Evolutionary conservation across 2,888 invertebrate genomes (phyloP).

Genomic region (Gortyna flavago): DNA sequence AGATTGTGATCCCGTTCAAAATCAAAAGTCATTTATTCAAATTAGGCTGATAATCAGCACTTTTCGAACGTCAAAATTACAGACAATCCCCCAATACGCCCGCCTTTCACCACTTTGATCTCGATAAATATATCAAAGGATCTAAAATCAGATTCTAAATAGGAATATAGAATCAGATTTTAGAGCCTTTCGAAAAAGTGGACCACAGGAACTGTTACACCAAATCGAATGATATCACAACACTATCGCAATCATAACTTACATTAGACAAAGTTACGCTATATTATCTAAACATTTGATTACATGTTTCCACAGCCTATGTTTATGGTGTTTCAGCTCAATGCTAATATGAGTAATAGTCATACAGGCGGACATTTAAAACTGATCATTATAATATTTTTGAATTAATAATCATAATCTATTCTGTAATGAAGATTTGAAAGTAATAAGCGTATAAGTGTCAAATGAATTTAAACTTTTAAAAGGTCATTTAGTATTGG

Average conservation of each 20-base stretch:
- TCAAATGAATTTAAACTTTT: not conserved
- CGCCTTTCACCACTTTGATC: too few relatives aligned
- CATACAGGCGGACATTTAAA: slow-evolving; percentile 16
- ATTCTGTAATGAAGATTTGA: slow-evolving; percentile 41
- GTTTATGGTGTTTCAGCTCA: slow-evolving; percentile 53
- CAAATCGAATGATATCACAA: slow-evolving; percentile 26
- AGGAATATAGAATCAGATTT: not conserved
- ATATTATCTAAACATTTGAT: slow-evolving; percentile 49
- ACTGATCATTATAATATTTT: slow-evolving; percentile 11
- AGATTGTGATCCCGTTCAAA: not conserved
- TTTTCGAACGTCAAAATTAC: too few relatives aligned
- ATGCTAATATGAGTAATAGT: slow-evolving; percentile 51
- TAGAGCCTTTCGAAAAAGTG: not conserved
- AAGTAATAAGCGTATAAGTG: slow-evolving; percentile 20
- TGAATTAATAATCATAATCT: slow-evolving; percentile 26
- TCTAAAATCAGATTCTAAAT: too few relatives aligned
- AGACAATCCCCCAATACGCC: too few relatives aligned
- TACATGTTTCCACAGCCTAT: slow-evolving; percentile 47
- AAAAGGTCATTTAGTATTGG: slow-evolving; percentile 24
- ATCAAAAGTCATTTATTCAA: too few relatives aligned
- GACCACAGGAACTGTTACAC: slow-evolving; percentile 3
- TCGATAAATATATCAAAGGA: too few relatives aligned
- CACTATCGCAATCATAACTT: slow-evolving; percentile 35
- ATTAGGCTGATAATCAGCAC: too few relatives aligned
- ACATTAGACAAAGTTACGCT: slow-evolving; percentile 42